Conservation (phyloP, 2,113 vertebrate genomes). For the Phylloscopus trochilus region DNA sequence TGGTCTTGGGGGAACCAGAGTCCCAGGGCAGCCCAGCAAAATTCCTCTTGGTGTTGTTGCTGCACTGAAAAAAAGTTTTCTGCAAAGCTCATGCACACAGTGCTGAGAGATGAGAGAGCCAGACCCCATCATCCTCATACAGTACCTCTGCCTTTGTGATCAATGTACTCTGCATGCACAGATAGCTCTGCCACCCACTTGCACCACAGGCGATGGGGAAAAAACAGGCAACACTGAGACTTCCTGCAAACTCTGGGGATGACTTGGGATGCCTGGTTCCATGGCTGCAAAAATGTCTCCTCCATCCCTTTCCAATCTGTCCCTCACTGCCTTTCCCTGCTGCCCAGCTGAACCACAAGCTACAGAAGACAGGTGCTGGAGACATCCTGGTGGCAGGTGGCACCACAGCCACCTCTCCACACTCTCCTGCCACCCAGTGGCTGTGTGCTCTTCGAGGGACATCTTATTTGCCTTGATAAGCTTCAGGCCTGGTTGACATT, state of each 20-base stretch:
- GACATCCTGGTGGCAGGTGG: neutral
- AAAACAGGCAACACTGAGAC: neutral
- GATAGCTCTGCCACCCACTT: neutral
- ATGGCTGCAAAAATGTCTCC: neutral
- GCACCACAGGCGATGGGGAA: neutral
- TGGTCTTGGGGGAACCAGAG: neutral
- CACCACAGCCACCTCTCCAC: accelerated
- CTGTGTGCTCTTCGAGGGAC: neutral
- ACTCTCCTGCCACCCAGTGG: accelerated
- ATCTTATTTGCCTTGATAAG: neutral
- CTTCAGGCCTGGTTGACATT: neutral
- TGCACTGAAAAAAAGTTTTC: neutral
- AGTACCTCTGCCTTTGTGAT: neutral
- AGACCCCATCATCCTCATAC: neutral
- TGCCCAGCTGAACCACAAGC: neutral
- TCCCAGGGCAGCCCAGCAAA: accelerated
- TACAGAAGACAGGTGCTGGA: accelerated
- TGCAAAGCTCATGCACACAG: neutral
- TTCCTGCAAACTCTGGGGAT: neutral
- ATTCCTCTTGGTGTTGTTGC: neutral
- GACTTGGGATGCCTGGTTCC: neutral
- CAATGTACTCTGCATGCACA: neutral
- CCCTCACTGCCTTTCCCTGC: neutral
- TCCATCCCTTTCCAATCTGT: neutral
- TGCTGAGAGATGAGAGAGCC: neutral